Evolutionary conservation across 2,888 invertebrate genomes (phyloP).

Genomic region (Torymus texanus): DNA sequence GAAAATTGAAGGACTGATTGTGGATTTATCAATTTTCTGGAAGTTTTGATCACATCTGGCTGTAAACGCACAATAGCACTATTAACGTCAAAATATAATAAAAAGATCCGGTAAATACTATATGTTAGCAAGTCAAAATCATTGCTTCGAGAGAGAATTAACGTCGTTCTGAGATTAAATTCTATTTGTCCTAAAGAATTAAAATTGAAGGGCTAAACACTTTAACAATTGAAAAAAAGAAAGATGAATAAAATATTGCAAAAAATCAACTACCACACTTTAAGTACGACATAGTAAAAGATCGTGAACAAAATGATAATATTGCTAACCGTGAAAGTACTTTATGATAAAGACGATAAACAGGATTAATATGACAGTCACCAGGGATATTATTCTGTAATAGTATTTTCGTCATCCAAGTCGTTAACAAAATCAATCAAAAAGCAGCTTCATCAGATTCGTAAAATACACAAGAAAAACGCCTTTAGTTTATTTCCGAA

Average conservation of each 20-base stretch:
- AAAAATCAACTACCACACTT: constrained; percentile 11
- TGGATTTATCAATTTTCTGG: constrained; percentile 9
- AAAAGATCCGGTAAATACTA: constrained; percentile 18
- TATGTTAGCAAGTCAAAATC: constrained; percentile 14
- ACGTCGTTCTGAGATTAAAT: background rate
- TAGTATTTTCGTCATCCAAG: constrained; percentile 37
- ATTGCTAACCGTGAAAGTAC: constrained; percentile 10
- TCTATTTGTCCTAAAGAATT: constrained; percentile 11
- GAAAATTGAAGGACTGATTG: constrained; percentile 12
- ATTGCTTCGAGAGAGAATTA: constrained; percentile 8
- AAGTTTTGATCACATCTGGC: constrained; percentile 23
- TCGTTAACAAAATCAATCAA: constrained; percentile 22
- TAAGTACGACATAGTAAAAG: constrained; percentile 1
- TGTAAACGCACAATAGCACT: constrained; percentile 18
- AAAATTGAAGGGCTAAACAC: background rate
- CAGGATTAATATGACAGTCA: constrained; percentile 1
- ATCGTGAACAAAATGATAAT: background rate
- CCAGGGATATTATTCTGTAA: constrained; percentile 33
- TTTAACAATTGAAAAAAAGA: constrained; percentile 29
- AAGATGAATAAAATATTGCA: constrained; percentile 4
- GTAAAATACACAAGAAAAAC: constrained; percentile 13
- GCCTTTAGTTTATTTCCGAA: constrained; percentile 18
- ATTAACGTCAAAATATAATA: constrained; percentile 14
- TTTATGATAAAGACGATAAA: constrained; percentile 24
- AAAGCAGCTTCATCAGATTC: constrained; percentile 13